Evolutionary conservation across 2,888 invertebrate genomes (phyloP), one percentile per base, ranked within the genome.

Genomic region (Eledona agricola): DNA sequence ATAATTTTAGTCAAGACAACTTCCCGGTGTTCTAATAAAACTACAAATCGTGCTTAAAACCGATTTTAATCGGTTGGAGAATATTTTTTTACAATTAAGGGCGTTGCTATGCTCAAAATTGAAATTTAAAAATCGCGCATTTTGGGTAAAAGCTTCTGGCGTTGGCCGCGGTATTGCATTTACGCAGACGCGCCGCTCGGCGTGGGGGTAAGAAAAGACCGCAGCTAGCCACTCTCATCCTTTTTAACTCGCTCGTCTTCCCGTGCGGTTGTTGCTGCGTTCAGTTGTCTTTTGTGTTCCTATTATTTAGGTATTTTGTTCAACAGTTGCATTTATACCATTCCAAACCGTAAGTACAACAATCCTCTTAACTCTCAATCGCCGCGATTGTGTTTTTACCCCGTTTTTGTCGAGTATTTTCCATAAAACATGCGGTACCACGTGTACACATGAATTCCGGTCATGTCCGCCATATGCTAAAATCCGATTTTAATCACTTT

Each of bases 401-500:
- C 19, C 13, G 29, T 22, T 25, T 45, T 45, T n/a, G n/a, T n/a
- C n/a, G n/a, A n/a, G n/a, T n/a, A n/a, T n/a, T 45, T 7, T 6
- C n/a, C 4, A 11, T 19, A 34, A 34, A 45, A 23, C n/a, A 5
- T 4, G 4, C 42, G 26, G 49, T 13, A 47, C 73, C 74, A 74
- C 74, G 74, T 75, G 74, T 73, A 69, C 70, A 66, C 59, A 59
- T 50, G 49, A 53, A 61, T 58, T 58, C 60, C 63, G 65, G 66
- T 67, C 69, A 72, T 73, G 68, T 74, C 74, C 66, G 72, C 73
- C 73, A 74, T 74, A 74, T 74, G 74, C 70, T 69, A 52, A 67
- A 69, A 53, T 29, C 19, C 34, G 3, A 16, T 10, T 42, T 17
- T 31, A 45, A 34, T 17, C 11, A 22, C 1, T 13, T 37, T 1